These are phyloP conservation scores for Plestiodon gilberti DNA, from an alignment of 2,113 vertebrate species.

Conservation along the genomic window DNA sequence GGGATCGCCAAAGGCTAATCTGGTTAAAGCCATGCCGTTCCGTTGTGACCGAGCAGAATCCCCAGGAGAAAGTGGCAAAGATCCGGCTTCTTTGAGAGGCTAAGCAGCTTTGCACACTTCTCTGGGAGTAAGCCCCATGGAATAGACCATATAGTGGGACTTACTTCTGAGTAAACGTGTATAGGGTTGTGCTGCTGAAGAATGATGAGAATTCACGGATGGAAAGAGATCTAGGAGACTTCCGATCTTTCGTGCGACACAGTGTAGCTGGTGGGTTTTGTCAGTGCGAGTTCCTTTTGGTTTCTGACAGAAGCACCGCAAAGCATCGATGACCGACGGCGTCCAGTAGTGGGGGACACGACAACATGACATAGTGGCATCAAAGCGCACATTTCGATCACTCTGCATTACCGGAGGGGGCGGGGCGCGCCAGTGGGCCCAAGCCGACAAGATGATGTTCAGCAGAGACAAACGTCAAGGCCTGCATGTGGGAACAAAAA, in stretches of 20 bases:
- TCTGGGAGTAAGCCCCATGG: no score
- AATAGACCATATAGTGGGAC: no score
- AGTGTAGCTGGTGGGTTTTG: rapidly evolving
- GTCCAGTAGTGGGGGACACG: no score
- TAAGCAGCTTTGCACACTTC: conserved; percentile 9
- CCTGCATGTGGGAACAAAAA: no score
- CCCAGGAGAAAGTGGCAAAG: conserved; percentile 23
- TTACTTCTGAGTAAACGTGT: no score
- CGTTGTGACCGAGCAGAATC: neutral
- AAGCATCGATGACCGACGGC: no score
- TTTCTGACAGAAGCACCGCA: neutral
- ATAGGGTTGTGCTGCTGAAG: conserved; percentile 3
- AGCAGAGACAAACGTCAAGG: no score
- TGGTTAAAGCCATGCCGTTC: neutral
- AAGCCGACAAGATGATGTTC: no score
- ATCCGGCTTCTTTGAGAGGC: neutral
- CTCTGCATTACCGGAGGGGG: no score
- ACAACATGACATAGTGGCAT: no score
- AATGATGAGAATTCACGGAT: conserved; percentile 2
- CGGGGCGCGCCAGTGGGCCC: no score
- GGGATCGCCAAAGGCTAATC: neutral
- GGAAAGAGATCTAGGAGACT: neutral
- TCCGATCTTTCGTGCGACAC: neutral
- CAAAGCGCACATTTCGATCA: no score
- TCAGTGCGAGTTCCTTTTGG: rapidly evolving